A percentile compares a stretch with the other conserved stretches of the same genome.
Evolutionary conservation across 2,113 vertebrate species (phyloP).

Genomic region (Tetrax tetrax): DNA sequence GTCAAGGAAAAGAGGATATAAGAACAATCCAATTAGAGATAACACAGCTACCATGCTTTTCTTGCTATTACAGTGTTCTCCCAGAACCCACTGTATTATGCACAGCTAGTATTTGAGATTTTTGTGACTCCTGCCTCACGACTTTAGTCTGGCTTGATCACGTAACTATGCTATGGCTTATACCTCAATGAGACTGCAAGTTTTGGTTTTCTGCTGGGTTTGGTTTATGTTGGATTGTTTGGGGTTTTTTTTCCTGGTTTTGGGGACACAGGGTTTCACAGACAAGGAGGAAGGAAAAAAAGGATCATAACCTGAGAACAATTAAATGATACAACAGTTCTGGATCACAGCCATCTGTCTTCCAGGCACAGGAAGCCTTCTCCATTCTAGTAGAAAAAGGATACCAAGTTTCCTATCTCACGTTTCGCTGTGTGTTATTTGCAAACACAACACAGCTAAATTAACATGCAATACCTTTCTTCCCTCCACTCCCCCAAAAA

Average conservation of each 20-base stretch:
- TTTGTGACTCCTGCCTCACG: not conserved
- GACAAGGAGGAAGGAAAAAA: not conserved
- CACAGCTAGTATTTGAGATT: not conserved
- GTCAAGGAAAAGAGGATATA: slow-evolving; percentile 29
- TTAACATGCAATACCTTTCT: not conserved
- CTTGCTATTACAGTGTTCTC: not conserved
- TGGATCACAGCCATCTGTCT: not conserved
- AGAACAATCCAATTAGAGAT: slow-evolving; percentile 37
- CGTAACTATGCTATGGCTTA: not conserved
- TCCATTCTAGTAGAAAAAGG: not conserved
- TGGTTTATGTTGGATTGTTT: not conserved
- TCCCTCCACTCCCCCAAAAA: not conserved
- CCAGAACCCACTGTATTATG: not conserved
- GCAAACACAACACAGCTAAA: not conserved
- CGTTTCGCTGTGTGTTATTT: not conserved
- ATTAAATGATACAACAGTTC: not conserved
- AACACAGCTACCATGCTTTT: not conserved
- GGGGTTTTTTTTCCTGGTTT: not conserved
- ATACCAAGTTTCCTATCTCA: not conserved
- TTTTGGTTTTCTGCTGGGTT: not conserved
- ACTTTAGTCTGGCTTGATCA: not conserved
- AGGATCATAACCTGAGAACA: not conserved
- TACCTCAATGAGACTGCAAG: not conserved
- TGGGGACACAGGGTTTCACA: not conserved
- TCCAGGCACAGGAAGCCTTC: not conserved